Percentiles rank a stretch among this genome's conserved stretches.
Evolutionary conservation across 1,140 invertebrate species (phyloP).

Genomic region (Medauroidea extradentata): DNA sequence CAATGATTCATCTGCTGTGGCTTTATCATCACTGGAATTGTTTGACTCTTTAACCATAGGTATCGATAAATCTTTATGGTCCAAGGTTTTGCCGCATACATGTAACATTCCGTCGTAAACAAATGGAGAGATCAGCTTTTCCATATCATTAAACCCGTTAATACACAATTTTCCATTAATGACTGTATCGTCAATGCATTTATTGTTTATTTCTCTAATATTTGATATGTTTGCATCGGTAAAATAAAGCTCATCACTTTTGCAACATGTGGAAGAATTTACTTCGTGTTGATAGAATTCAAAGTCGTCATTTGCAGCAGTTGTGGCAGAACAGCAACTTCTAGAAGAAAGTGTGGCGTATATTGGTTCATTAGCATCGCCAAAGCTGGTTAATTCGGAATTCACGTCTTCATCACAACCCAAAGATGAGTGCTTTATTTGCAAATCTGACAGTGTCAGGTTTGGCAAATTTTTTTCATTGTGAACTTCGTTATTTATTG

Average conservation of each 20-base stretch:
- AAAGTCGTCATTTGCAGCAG: constrained; percentile 61
- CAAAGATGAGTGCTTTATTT: background rate
- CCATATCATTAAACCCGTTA: background rate
- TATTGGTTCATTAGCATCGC: constrained; percentile 40
- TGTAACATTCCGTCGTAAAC: too few species aligned
- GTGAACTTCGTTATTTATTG: too few species aligned
- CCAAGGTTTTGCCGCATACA: background rate
- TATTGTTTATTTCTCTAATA: background rate
- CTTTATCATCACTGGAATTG: too few species aligned
- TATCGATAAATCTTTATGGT: too few species aligned
- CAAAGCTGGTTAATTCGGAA: constrained; percentile 2
- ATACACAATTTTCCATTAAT: background rate
- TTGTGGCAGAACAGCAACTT: constrained; percentile 56
- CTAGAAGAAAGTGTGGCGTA: constrained; percentile 52
- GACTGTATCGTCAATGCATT: background rate
- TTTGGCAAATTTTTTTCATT: too few species aligned
- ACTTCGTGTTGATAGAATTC: constrained; percentile 52
- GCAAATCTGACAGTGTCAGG: background rate
- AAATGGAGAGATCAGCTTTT: background rate
- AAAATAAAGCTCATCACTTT: constrained; percentile 31
- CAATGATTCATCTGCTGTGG: too few species aligned
- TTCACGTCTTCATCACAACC: background rate
- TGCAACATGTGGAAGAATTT: background rate
- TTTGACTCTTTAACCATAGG: too few species aligned
- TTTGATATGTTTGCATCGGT: background rate